Percentiles rank a stretch among this genome's conserved stretches.
These are phyloP conservation scores for Lates calcarifer DNA, from an alignment of 2,113 vertebrate genomes.

Conservation along the genomic window DNA sequence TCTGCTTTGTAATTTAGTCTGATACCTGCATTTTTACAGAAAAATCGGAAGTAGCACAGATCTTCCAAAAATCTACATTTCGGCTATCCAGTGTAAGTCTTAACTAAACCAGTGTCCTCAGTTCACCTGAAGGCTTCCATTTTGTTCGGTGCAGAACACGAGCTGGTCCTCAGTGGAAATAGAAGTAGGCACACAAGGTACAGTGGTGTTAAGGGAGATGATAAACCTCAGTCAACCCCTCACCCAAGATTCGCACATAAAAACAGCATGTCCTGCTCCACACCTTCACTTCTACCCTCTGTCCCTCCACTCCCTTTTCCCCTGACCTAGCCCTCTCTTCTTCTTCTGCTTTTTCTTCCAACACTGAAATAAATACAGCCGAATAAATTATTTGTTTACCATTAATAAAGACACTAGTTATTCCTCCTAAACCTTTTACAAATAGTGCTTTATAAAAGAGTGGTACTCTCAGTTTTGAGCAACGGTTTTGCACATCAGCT, in stretches of 20 bases:
- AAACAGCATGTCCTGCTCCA: slow-evolving; percentile 39
- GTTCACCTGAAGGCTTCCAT: slow-evolving; percentile 4
- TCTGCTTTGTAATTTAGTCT: neutral
- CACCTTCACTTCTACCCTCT: slow-evolving; percentile 23
- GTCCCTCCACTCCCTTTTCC: slow-evolving; percentile 15
- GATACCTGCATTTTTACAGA: neutral
- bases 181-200: slow-evolving; percentile 22
- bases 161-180: slow-evolving; percentile 38
- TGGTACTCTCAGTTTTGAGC: neutral
- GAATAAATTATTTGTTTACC: neutral
- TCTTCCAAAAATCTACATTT: slow-evolving; percentile 14
- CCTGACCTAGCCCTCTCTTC: neutral
- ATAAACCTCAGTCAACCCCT: slow-evolving; percentile 70
- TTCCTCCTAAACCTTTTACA: neutral
- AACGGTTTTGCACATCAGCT: no score
- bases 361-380: neutral
- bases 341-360: neutral
- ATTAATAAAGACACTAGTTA: neutral
- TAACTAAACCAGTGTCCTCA: slow-evolving; percentile 19
- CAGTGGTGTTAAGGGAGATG: slow-evolving; percentile 46
- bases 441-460: neutral
- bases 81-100: slow-evolving; percentile 8
- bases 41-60: neutral
- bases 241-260: slow-evolving; percentile 32
- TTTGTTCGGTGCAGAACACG: slow-evolving; percentile 11